These are phyloP conservation scores for Platanista minor DNA, from an alignment of 2,113 vertebrate species.

Conservation along the genomic window DNA sequence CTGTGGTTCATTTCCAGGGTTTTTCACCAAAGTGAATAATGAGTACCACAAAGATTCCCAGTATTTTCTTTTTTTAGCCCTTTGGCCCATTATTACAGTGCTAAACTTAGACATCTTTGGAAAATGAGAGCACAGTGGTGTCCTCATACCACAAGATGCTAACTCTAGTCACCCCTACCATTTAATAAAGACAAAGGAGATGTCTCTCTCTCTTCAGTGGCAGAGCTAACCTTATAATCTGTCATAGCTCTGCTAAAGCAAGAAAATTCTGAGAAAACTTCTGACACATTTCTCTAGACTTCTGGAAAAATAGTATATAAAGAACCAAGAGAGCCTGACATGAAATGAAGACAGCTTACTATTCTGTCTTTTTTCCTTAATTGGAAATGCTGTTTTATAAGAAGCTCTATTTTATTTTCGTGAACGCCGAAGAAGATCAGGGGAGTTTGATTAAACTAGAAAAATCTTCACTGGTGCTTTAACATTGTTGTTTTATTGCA, in stretches of 20 bases:
- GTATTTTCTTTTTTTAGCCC: neutral
- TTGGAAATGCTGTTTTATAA: constrained; percentile 58
- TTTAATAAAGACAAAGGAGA: constrained; percentile 40
- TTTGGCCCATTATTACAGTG: neutral
- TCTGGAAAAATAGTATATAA: constrained; percentile 45
- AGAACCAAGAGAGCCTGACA: constrained; percentile 35
- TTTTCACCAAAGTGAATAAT: constrained; percentile 14
- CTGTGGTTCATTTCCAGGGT: neutral
- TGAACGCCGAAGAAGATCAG: neutral
- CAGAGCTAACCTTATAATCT: constrained; percentile 56
- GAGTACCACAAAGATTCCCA: neutral
- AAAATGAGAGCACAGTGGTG: neutral
- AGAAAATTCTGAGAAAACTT: constrained; percentile 46
- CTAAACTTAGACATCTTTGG: neutral
- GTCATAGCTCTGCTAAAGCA: constrained; percentile 38
- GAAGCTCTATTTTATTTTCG: constrained; percentile 57
- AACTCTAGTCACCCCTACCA: neutral
- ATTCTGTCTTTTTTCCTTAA: constrained; percentile 47
- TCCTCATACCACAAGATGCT: neutral
- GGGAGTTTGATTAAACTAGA: neutral
- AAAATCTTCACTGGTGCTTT: neutral
- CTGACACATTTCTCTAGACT: constrained; percentile 54
- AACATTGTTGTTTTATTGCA: neutral
- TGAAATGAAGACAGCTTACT: constrained; percentile 41
- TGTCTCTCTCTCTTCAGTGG: constrained; percentile 19